These are phyloP conservation scores for Pandion haliaetus DNA, from an alignment of 2,113 vertebrate genomes.

Conservation along the genomic window DNA sequence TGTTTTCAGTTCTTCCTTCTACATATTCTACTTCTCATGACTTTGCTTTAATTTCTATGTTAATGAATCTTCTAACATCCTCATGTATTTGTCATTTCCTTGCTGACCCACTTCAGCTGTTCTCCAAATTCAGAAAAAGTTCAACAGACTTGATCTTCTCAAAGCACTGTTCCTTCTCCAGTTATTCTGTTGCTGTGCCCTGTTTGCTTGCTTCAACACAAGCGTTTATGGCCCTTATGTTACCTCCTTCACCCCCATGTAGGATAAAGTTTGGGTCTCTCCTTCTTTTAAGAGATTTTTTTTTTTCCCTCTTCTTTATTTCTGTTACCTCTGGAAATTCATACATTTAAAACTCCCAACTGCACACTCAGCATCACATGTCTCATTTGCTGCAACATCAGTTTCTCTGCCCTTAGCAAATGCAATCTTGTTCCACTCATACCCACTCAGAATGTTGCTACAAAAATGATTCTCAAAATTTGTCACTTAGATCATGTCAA, in stretches of 20 bases:
- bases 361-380: background rate
- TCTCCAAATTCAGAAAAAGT: background rate
- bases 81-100: background rate
- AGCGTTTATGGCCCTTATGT: background rate
- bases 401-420: conserved; percentile 24
- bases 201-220: background rate
- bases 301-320: background rate
- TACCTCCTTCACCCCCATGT: background rate
- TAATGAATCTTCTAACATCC: background rate
- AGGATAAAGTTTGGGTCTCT: background rate
- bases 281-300: background rate
- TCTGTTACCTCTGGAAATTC: background rate
- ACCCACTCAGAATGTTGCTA: background rate
- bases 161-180: background rate
- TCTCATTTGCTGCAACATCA: conserved; percentile 18
- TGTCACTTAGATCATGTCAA: background rate
- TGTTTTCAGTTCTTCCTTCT: background rate
- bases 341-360: background rate
- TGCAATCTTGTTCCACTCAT: background rate
- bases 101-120: background rate
- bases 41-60: background rate
- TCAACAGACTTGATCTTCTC: background rate
- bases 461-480: background rate
- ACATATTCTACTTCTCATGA: background rate
- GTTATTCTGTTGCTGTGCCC: background rate